Percentiles rank a stretch among this genome's conserved stretches.
Evolutionary conservation across 2,888 invertebrate genomes (phyloP).

Genomic region (Tiliacea citrago): DNA sequence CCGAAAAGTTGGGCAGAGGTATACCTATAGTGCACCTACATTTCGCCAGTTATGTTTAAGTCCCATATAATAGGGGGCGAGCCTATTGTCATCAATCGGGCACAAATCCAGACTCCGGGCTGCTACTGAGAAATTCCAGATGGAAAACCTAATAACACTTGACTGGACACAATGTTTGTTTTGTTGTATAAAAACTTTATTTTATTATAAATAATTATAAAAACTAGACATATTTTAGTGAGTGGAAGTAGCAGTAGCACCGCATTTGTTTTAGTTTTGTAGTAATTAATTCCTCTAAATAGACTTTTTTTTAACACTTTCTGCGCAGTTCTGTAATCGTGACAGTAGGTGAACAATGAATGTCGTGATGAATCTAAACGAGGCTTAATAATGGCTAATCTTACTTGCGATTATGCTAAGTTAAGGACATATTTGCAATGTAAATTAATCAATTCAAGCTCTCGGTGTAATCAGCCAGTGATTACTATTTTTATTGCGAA

Average conservation of each 20-base stretch:
- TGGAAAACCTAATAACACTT: not conserved
- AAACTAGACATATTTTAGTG: not conserved
- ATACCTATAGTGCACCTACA: not conserved
- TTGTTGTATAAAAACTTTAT: not conserved
- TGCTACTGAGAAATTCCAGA: not conserved
- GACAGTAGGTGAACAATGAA: constrained; percentile 42
- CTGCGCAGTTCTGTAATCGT: constrained; percentile 30
- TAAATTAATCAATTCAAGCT: constrained; percentile 48
- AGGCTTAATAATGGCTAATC: constrained; percentile 66
- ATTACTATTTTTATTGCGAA: constrained; percentile 6
- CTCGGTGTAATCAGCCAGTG: constrained; percentile 29
- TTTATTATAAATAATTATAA: not conserved
- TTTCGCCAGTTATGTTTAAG: not conserved
- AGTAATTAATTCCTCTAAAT: not conserved
- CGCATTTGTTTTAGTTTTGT: not conserved
- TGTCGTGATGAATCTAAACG: constrained; percentile 60
- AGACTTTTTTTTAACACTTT: not conserved
- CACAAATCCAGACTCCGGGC: not conserved
- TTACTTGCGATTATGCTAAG: constrained; percentile 61
- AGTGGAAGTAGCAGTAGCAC: not conserved
- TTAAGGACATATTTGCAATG: constrained; percentile 46
- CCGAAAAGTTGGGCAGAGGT: not conserved
- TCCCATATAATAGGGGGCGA: not conserved
- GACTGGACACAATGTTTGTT: not conserved
- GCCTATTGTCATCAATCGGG: not conserved